phyloP scores from a whole-genome alignment of 2,888 invertebrate genomes.

The Uloborus plumipes region DNA sequence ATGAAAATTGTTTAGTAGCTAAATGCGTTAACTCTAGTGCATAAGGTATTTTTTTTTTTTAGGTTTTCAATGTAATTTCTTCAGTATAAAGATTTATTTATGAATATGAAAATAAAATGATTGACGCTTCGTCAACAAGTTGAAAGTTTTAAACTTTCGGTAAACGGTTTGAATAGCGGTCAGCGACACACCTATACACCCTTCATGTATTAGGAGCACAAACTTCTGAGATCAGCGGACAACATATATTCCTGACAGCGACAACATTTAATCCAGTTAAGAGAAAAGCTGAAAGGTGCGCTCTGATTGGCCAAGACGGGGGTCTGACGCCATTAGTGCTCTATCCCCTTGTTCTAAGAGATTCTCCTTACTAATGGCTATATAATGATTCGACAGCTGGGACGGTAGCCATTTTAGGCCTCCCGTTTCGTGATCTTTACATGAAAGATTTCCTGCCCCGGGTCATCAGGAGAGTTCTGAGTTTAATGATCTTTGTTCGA shows the following conservation, averaged over 20 bases:
- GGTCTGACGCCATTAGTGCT: conserved; percentile 14
- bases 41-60: no score
- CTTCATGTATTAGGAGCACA: no score
- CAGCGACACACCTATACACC: no score
- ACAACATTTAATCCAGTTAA: conserved; percentile 5
- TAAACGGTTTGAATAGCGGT: no score
- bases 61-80: no score
- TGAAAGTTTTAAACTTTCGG: no score
- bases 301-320: conserved; percentile 6
- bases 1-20: no score
- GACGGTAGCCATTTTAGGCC: conserved; percentile 10
- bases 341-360: not conserved
- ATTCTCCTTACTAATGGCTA: conserved; percentile 19
- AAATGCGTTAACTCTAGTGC: no score
- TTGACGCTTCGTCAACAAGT: no score
- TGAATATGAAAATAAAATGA: no score
- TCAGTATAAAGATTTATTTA: no score
- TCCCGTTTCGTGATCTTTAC: no score
- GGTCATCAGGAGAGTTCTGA: not conserved
- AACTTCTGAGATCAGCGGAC: not conserved
- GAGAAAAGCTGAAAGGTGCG: not conserved
- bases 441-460: not conserved
- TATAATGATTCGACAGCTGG: conserved; percentile 14
- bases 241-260: not conserved
- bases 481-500: conserved; percentile 21